Evolutionary conservation across 2,797 vertebrate genomes (phyloP), one percentile per base, ranked within the genome.

Genomic region (Lepus townsendii): DNA sequence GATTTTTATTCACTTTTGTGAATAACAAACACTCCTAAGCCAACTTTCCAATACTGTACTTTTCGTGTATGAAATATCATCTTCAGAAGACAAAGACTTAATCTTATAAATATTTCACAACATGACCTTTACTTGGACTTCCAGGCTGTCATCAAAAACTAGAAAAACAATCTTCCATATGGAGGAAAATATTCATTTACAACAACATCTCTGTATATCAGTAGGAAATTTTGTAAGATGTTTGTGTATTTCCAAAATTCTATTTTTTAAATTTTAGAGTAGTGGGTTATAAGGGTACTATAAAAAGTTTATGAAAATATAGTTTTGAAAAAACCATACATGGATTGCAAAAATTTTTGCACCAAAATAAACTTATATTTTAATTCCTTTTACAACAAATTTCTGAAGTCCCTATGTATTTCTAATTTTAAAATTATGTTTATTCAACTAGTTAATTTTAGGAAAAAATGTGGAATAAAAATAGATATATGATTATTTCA

Each of bases 51-150:
- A 50, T 50, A 54, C 4, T 76, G 65, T 32, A 72, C 4, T 47
- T 85, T 20, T 63, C 26, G 16, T 57, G 14, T 94, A 87, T 91
- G 32, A 87, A 91, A 62, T 78, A 73, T 6, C 38, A 24, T 83
- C 7, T 78, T 88, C 22, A 92, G 68, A 86, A 83, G 66, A n/a
- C 32, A 93, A 19, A 82, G 22, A 60, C 24, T n/a, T 77, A 79
- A 24, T 13, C 7, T 75, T 69, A 30, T 26, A 79, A 71, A 75
- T 75, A 60, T 83, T 78, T 85, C 57, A 35, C 50, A 79, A 62
- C 20, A 57, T 77, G 14, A 14, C 2, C 24, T 11, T 93, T n/a
- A 50, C 6, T 22, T 68, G 57, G 52, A 68, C 7, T 93, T 20
- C 86, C 12, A 75, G 3, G 26, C 1, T 77, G 5, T 60, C 11